Evolutionary conservation across 2,888 invertebrate genomes (phyloP).

Genomic region (Lutraria lutraria): DNA sequence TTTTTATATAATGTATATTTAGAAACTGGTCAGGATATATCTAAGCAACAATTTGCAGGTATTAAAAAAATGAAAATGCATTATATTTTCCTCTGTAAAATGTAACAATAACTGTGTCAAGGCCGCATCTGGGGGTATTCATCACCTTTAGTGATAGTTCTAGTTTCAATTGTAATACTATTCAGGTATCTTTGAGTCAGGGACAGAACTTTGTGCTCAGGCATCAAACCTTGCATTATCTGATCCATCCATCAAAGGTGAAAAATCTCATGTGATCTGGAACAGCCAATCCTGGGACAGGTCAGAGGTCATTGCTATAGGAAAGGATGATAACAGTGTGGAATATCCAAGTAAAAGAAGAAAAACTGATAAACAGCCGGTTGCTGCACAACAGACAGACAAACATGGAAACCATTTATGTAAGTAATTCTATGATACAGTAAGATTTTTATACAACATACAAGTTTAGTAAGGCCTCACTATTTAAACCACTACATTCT

Average conservation of each 20-base stretch:
- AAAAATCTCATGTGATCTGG: constrained; percentile 62
- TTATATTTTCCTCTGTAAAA: no score
- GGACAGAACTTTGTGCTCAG: constrained; percentile 40
- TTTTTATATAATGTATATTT: no score
- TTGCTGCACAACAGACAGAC: constrained; percentile 67
- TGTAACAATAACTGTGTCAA: no score
- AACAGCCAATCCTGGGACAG: constrained; percentile 81
- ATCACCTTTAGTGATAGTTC: no score
- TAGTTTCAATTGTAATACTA: not conserved
- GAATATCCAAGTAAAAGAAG: constrained; percentile 63
- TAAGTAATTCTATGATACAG: constrained; percentile 48
- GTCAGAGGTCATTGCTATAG: constrained; percentile 75
- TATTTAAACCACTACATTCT: no score
- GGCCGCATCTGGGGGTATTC: no score
- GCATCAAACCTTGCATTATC: constrained; percentile 32
- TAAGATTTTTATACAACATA: no score
- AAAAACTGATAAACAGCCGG: constrained; percentile 27
- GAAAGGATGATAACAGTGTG: constrained; percentile 26
- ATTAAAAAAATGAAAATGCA: no score
- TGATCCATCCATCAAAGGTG: not conserved
- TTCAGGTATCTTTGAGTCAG: constrained; percentile 61
- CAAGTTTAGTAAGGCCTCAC: no score
- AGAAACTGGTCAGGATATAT: no score
- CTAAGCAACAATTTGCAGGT: no score
- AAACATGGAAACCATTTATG: constrained; percentile 75